Conservation (phyloP, 2,113 vertebrate species). For the Lontra canadensis region DNA sequence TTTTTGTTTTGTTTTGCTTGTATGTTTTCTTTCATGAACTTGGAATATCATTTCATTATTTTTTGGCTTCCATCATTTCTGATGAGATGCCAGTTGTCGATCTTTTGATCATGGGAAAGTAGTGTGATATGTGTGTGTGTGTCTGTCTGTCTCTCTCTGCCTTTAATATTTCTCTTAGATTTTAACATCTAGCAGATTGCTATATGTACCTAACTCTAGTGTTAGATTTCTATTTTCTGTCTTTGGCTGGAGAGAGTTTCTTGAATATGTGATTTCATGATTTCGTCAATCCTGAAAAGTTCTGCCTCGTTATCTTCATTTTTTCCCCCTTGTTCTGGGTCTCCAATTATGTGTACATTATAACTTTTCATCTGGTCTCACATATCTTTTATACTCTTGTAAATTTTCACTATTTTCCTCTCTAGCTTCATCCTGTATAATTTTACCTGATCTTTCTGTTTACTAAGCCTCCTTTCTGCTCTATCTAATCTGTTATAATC, state of each 20-base stretch:
- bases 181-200: not conserved
- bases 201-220: not conserved
- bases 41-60: not conserved
- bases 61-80: not conserved
- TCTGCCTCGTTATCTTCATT: not conserved
- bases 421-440: not conserved
- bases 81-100: not conserved
- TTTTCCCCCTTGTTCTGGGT: not conserved
- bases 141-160: not conserved
- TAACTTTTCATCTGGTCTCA: not conserved
- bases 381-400: not conserved
- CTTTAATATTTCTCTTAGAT: not conserved
- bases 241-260: not conserved
- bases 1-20: not conserved
- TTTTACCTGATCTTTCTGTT: not conserved
- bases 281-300: not conserved
- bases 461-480: not conserved
- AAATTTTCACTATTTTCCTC: not conserved
- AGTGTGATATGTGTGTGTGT: not conserved
- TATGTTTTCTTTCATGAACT: not conserved
- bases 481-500: not conserved
- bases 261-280: not conserved
- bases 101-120: not conserved
- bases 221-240: not conserved
- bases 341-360: not conserved